phyloP scores from a whole-genome alignment of 1,140 invertebrate genomes.

The Triops cancriformis region DNA sequence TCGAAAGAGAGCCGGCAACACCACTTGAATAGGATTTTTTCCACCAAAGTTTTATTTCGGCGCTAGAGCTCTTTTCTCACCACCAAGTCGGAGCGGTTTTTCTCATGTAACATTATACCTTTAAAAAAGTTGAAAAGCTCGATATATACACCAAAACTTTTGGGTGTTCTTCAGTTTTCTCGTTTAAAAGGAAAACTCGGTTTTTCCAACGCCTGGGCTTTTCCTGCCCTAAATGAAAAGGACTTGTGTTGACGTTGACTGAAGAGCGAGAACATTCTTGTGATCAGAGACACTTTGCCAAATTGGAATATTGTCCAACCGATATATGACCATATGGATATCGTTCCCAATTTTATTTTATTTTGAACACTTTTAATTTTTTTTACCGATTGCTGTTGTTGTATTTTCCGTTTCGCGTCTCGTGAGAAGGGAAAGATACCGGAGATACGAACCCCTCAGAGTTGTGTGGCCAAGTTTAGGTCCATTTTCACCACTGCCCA shows the following conservation, averaged over 20 bases:
- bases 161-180: neutral
- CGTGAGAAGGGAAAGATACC: no score
- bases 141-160: neutral
- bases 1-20: neutral
- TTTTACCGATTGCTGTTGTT: no score
- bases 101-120: neutral
- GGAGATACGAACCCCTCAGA: neutral
- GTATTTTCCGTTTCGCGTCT: no score
- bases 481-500: neutral
- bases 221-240: neutral
- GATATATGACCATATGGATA: no score
- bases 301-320: no score
- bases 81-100: neutral
- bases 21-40: constrained; percentile 1
- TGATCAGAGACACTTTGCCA: neutral
- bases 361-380: no score
- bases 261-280: neutral
- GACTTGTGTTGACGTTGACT: neutral
- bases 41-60: neutral
- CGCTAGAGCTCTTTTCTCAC: constrained; percentile 3
- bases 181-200: no score
- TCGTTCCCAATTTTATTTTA: no score
- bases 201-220: no score
- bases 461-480: neutral
- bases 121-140: neutral